Conservation (phyloP, 2,797 vertebrate genomes). For the Chaenodraco wilsoni region DNA sequence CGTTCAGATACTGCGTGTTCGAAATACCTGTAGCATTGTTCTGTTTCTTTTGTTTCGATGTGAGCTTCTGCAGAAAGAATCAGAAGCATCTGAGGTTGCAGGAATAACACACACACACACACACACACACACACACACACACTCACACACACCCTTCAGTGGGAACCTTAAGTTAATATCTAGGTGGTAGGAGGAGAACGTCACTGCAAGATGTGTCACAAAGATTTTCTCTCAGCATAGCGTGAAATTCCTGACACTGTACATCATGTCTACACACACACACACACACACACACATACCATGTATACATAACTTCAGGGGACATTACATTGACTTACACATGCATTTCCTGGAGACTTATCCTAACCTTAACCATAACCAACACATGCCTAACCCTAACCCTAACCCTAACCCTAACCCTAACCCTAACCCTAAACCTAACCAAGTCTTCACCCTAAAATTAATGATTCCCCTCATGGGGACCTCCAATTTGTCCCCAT, state of each 20-base stretch:
- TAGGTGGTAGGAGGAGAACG: not conserved
- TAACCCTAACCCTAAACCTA: no score
- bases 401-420: no score
- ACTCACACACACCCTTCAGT: not conserved
- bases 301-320: no score
- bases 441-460: no score
- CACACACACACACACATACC: not conserved
- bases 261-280: not conserved
- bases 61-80: slow-evolving; percentile 4
- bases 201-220: slow-evolving; percentile 21
- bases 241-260: slow-evolving; percentile 11
- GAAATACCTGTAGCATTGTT: not conserved
- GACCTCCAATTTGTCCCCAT: no score
- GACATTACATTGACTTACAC: no score
- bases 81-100: slow-evolving; percentile 6
- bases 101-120: slow-evolving; percentile 1
- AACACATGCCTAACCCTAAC: no score
- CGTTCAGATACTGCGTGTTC: not conserved
- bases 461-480: no score
- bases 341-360: no score
- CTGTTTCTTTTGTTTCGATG: not conserved
- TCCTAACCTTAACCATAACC: no score
- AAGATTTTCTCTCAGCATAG: not conserved
- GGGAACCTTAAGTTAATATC: not conserved
- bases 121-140: slow-evolving; percentile 9